Conservation (phyloP, 2,113 vertebrate species). For the Anseranas semipalmata region DNA sequence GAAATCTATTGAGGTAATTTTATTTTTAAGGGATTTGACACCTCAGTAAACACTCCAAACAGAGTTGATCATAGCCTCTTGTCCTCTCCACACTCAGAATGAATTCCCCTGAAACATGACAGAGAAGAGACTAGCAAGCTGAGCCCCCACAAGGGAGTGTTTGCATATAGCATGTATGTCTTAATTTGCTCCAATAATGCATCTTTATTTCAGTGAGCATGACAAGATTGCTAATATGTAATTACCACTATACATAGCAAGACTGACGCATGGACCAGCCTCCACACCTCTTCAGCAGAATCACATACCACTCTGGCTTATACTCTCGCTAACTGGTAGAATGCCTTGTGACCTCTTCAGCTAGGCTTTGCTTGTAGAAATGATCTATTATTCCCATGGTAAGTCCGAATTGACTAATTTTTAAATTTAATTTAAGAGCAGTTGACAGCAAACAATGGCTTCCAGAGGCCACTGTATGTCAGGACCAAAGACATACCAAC, state of each 20-base stretch:
- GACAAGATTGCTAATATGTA: not conserved
- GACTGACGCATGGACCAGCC: not conserved
- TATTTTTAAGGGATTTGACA: not conserved
- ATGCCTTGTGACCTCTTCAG: not conserved
- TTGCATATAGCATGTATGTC: not conserved
- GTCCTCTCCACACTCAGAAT: not conserved
- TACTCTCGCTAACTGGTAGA: not conserved
- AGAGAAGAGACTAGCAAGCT: not conserved
- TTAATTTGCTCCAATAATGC: not conserved
- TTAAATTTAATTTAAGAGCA: not conserved
- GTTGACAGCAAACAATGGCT: not conserved
- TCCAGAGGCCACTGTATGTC: not conserved
- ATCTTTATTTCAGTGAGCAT: not conserved
- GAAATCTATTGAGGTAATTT: not conserved
- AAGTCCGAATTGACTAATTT: not conserved
- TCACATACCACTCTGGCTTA: not conserved
- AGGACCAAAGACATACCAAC: not conserved
- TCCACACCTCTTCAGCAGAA: not conserved
- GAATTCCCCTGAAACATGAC: not conserved
- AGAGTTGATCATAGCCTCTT: not conserved
- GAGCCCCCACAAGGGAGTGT: rapidly evolving
- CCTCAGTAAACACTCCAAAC: not conserved
- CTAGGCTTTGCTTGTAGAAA: not conserved
- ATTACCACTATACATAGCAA: not conserved
- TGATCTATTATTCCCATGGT: not conserved